These are phyloP conservation scores for Panorpa germanica DNA, from an alignment of 2,888 invertebrate species.

Conservation along the genomic window DNA sequence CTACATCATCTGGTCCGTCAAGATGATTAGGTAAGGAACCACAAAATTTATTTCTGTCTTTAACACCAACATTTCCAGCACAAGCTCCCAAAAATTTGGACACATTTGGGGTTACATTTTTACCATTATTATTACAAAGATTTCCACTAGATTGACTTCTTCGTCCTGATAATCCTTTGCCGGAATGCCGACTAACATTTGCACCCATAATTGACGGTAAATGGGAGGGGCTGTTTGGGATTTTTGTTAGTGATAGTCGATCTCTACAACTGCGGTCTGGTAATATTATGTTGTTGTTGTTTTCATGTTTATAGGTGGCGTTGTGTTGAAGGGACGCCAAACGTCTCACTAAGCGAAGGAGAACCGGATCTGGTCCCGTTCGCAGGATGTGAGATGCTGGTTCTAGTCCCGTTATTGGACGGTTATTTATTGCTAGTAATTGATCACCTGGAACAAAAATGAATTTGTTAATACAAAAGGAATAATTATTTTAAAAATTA, in stretches of 20 bases:
- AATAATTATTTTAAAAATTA: too few species aligned
- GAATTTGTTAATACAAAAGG: too few species aligned
- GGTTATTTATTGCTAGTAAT: conserved; percentile 11
- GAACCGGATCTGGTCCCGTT: conserved; percentile 11
- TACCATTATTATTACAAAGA: background rate
- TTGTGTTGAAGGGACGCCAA: conserved; percentile 12
- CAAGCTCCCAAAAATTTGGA: too few species aligned
- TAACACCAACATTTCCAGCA: too few species aligned
- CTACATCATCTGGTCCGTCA: conserved; percentile 13
- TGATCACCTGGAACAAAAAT: conserved; percentile 13
- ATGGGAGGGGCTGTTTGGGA: conserved; percentile 2
- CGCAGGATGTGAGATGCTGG: conserved; percentile 10
- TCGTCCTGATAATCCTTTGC: conserved; percentile 25
- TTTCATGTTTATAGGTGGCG: conserved; percentile 7
- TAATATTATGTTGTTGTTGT: conserved; percentile 3
- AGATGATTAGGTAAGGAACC: conserved; percentile 15
- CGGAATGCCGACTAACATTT: conserved; percentile 57
- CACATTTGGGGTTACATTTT: conserved; percentile 5
- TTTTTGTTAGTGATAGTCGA: background rate
- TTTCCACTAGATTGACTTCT: conserved; percentile 14
- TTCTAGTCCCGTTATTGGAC: conserved; percentile 10
- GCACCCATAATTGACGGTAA: conserved; percentile 41
- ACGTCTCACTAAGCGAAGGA: conserved; percentile 12
- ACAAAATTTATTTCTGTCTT: conserved; percentile 14
- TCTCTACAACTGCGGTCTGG: background rate